A percentile compares a stretch with the other conserved stretches of the same genome.
Evolutionary conservation across 2,888 invertebrate species (phyloP).

Genomic region (Octonoba sinensis): DNA sequence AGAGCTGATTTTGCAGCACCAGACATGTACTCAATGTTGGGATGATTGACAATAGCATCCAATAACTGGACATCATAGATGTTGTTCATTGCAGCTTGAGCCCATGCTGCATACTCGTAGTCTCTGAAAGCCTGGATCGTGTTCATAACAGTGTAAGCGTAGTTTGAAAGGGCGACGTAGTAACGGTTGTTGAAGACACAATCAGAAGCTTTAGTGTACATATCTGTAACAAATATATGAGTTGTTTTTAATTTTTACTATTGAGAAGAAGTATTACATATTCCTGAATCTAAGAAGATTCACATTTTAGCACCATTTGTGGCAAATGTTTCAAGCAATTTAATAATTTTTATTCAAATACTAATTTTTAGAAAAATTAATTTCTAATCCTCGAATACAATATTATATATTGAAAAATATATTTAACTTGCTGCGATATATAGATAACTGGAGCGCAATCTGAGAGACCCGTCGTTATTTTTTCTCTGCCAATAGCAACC

Average conservation of each 20-base stretch:
- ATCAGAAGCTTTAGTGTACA: not conserved
- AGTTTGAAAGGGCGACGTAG: constrained; percentile 35
- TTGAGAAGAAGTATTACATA: not conserved
- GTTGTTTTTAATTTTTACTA: too few relatives aligned
- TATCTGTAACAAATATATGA: constrained; percentile 3
- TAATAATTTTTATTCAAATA: too few relatives aligned
- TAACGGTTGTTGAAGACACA: constrained; percentile 18
- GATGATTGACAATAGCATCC: constrained; percentile 40
- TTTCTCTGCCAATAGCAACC: too few relatives aligned
- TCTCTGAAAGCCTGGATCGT: constrained; percentile 37
- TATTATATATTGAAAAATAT: too few relatives aligned
- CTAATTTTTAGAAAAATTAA: too few relatives aligned
- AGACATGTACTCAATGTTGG: constrained; percentile 39
- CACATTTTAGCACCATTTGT: not conserved
- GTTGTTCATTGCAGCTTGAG: constrained; percentile 30
- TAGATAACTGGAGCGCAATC: too few relatives aligned
- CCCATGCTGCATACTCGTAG: constrained; percentile 27
- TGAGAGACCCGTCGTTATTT: too few relatives aligned
- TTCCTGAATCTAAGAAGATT: not conserved
- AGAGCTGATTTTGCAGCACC: constrained; percentile 43
- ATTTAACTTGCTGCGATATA: too few relatives aligned
- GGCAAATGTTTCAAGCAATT: too few relatives aligned
- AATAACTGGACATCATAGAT: constrained; percentile 34
- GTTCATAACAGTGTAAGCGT: constrained; percentile 19
- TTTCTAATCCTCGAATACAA: too few relatives aligned